Percentiles rank a stretch among this genome's conserved stretches.
phyloP scores from a whole-genome alignment of 2,113 vertebrate genomes.

The Trematomus loennbergii region DNA sequence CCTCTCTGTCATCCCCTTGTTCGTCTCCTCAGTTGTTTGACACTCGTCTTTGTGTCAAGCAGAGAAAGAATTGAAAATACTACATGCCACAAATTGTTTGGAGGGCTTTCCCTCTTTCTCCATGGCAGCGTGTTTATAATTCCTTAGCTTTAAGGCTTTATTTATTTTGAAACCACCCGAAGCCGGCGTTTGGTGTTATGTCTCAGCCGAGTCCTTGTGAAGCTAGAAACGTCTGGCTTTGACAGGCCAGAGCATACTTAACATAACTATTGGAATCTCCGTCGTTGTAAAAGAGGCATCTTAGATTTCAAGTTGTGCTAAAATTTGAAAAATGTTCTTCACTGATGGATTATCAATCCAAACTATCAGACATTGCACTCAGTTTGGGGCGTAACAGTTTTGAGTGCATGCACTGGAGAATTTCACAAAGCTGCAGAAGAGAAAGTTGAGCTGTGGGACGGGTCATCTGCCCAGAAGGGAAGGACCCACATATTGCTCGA shows the following conservation, averaged over 20 bases:
- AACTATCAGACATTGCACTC: constrained; percentile 4
- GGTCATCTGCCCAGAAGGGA: constrained; percentile 57
- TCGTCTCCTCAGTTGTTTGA: constrained; percentile 76
- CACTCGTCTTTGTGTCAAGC: constrained; percentile 79
- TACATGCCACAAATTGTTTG: constrained; percentile 80
- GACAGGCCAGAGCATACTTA: constrained; percentile 61
- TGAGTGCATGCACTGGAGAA: background rate
- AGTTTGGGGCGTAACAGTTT: background rate
- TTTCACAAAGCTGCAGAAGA: constrained; percentile 52
- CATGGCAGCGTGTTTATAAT: constrained; percentile 76
- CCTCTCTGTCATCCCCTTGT: constrained; percentile 68
- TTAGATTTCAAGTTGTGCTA: background rate
- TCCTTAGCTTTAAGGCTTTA: constrained; percentile 72
- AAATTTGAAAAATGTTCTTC: constrained; percentile 11
- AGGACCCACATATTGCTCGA: constrained; percentile 22
- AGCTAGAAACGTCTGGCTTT: constrained; percentile 54
- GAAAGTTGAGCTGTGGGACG: constrained; percentile 46
- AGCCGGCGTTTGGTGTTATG: constrained; percentile 74
- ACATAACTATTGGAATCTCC: constrained; percentile 52
- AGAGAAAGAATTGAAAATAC: constrained; percentile 79
- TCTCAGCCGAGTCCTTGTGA: constrained; percentile 62
- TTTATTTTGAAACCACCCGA: constrained; percentile 78
- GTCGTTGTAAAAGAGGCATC: constrained; percentile 31
- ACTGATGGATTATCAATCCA: background rate
- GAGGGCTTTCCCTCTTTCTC: constrained; percentile 61